Evolutionary conservation across 2,113 vertebrate genomes (phyloP).

Genomic region (Oxyruncus cristatus): DNA sequence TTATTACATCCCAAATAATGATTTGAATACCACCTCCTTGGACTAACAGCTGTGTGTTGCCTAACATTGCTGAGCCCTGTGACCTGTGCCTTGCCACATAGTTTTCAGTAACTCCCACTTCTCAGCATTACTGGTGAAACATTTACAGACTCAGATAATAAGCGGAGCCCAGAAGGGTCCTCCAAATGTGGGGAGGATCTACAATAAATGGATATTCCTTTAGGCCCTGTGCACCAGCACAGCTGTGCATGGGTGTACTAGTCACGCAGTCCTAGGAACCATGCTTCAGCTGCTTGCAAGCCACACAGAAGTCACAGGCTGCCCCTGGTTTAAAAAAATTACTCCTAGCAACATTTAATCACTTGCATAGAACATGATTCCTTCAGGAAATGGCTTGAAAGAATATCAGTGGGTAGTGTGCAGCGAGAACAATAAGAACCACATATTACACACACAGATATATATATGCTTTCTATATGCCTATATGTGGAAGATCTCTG

Average conservation of each 20-base stretch:
- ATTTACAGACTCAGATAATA: not conserved
- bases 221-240: not conserved
- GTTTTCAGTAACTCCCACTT: not conserved
- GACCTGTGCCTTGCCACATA: not conserved
- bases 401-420: not conserved
- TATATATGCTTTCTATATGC: not conserved
- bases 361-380: accelerated
- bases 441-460: not conserved
- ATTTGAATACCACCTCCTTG: not conserved
- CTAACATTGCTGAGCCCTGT: not conserved
- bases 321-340: not conserved
- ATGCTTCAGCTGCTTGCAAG: not conserved
- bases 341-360: not conserved
- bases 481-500: not conserved
- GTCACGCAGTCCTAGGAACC: not conserved
- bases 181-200: not conserved
- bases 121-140: not conserved
- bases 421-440: not conserved
- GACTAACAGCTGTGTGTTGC: not conserved
- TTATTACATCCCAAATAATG: not conserved
- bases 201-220: not conserved
- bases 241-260: not conserved
- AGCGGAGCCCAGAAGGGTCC: not conserved
- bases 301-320: not conserved
- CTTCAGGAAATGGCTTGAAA: not conserved